These are phyloP conservation scores for Colistium nudipinnis DNA, from an alignment of 2,113 vertebrate genomes.

Conservation along the genomic window DNA sequence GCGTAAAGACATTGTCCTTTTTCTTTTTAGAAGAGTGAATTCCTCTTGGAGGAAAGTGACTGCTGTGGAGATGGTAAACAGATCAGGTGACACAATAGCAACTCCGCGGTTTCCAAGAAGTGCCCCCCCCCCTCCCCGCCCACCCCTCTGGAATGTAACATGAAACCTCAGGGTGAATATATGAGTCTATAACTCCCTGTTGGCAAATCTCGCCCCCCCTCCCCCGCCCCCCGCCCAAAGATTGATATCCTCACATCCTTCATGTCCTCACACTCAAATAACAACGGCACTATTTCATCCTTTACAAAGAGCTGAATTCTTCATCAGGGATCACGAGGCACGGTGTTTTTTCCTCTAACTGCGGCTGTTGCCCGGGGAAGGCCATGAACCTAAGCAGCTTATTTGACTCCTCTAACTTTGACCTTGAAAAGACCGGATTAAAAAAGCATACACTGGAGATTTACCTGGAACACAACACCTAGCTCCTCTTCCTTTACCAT, in stretches of 20 bases:
- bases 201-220: conserved; percentile 7
- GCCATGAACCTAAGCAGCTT: conserved; percentile 34
- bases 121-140: no score
- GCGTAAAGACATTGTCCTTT: background rate
- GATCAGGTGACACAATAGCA: conserved; percentile 14
- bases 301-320: no score
- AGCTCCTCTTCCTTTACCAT: conserved; percentile 28
- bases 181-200: background rate
- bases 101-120: background rate
- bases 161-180: conserved; percentile 10
- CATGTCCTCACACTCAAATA: background rate
- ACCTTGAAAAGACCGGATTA: conserved; percentile 4
- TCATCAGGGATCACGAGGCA: no score
- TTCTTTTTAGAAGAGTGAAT: no score
- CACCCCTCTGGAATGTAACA: conserved; percentile 19
- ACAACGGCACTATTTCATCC: background rate
- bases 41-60: background rate
- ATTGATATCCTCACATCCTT: background rate
- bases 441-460: conserved; percentile 12
- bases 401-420: conserved; percentile 39
- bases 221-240: background rate
- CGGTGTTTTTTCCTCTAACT: no score
- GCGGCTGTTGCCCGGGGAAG: conserved; percentile 28
- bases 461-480: conserved; percentile 53
- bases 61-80: no score